A percentile compares a stretch with the other conserved stretches of the same genome.
Evolutionary conservation across 2,113 vertebrate species (phyloP).

Genomic region (Labeo rohita): DNA sequence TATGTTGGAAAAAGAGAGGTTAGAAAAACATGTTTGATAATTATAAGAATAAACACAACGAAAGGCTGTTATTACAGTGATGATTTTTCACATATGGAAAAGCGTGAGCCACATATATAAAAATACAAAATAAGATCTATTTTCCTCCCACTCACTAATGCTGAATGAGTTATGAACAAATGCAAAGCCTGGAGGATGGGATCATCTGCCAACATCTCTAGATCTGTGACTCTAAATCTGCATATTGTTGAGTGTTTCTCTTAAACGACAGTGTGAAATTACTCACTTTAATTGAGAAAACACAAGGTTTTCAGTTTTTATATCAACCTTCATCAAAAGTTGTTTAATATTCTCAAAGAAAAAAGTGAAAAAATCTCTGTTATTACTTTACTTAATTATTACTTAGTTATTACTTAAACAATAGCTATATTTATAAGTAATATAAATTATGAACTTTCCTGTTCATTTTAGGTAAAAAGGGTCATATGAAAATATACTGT

Average conservation of each 20-base stretch:
- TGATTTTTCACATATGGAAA: constrained; percentile 13
- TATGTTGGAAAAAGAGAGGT: not conserved
- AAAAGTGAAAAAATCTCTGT: not conserved
- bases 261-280: not conserved
- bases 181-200: not conserved
- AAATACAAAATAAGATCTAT: not conserved
- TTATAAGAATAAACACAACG: not conserved
- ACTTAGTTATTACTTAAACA: not conserved
- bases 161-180: not conserved
- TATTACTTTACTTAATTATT: not conserved
- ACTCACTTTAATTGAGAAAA: constrained; percentile 25
- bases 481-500: not conserved
- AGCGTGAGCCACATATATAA: not conserved
- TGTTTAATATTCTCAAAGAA: not conserved
- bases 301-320: constrained; percentile 13
- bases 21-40: not conserved
- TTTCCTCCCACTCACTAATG: not conserved
- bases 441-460: not conserved
- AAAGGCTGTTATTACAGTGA: not conserved
- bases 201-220: not conserved
- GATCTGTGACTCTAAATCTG: not conserved
- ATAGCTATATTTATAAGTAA: not conserved
- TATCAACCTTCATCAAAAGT: not conserved
- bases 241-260: not conserved
- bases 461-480: not conserved